Base-by-base conservation (phyloP, 2,888 invertebrate genomes). In the Heteropelma amictum region DNA sequence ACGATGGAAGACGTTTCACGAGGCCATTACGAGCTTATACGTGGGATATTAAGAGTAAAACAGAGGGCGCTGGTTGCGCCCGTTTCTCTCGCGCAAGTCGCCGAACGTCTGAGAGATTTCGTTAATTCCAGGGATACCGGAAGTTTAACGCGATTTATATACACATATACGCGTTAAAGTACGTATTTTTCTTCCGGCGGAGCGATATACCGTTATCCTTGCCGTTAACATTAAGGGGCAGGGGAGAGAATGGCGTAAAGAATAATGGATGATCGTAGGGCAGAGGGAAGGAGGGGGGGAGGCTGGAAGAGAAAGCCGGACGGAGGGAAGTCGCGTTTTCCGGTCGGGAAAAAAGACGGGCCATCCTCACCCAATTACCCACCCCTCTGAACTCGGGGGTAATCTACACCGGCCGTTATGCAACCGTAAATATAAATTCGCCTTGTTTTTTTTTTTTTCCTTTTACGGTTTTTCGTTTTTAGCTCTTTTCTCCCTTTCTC, bases 231-330 rank as follows among this genome's bases (percentile, higher is more conserved):
- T 56, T 28, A n/a, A 56, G 60, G n/a, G n/a, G n/a, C 38, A 38
- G 42, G 28, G 33, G 53, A 35, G 60, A 72, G 47, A 61, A 54
- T 67, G 54, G 61, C 61, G 38, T 51, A 40, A 73, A 63, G 68
- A 73, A 69, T 73, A 73, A 73, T 73, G 73, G 73, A 73, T 73
- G 73, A 73, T 73, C 68, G 33, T 42, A n/a, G n/a, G n/a, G n/a
- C n/a, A n/a, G n/a, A n/a, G n/a, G n/a, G n/a, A n/a, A n/a, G n/a
- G n/a, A n/a, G n/a, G n/a, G n/a, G n/a, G 30, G 17, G 63, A 49
- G 51, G 64, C 45, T 45, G 28, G 10, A 56, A 51, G 40, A n/a
- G n/a, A n/a, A n/a, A n/a, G n/a, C n/a, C n/a, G n/a, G n/a, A n/a
- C n/a, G 73, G 56, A 38, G 56, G 30, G 45, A 47, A 63, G 63